Percentiles rank a stretch among this genome's conserved stretches.
phyloP scores from a whole-genome alignment of 2,797 vertebrate species.

The Scyliorhinus canicula region DNA sequence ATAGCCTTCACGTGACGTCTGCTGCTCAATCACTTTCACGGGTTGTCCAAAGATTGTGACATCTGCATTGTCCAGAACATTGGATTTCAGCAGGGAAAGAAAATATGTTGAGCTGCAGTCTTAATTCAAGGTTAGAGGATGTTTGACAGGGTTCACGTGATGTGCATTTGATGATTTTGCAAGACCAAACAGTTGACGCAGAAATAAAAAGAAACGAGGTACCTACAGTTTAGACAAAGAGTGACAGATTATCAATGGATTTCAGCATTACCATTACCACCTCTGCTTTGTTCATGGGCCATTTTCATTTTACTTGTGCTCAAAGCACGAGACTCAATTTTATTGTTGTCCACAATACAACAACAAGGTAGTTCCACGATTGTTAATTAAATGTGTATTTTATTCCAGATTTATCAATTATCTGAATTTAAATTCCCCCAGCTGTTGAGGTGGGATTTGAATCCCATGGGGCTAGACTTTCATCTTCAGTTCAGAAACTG shows the following conservation, averaged over 20 bases:
- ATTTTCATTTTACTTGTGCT: background rate
- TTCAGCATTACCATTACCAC: no score
- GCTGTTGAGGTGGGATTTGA: no score
- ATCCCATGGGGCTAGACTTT: no score
- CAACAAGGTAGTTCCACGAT: background rate
- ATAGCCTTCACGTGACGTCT: no score
- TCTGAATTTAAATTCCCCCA: no score
- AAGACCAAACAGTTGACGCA: background rate
- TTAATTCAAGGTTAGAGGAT: background rate
- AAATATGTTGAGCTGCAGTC: background rate
- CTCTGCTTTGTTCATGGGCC: background rate
- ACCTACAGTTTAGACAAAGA: background rate
- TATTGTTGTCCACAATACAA: background rate
- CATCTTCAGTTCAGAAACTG: no score
- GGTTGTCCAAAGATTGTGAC: background rate
- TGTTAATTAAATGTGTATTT: no score
- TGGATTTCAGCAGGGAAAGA: background rate
- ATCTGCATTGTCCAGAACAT: background rate
- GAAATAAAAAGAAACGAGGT: background rate
- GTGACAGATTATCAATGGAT: conserved; percentile 3
- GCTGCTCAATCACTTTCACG: background rate
- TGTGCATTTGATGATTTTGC: background rate
- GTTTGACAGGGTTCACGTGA: background rate
- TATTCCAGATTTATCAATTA: no score
- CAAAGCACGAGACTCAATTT: background rate